These are phyloP conservation scores for Eremophila alpestris DNA, from an alignment of 2,797 vertebrate species.

Conservation along the genomic window DNA sequence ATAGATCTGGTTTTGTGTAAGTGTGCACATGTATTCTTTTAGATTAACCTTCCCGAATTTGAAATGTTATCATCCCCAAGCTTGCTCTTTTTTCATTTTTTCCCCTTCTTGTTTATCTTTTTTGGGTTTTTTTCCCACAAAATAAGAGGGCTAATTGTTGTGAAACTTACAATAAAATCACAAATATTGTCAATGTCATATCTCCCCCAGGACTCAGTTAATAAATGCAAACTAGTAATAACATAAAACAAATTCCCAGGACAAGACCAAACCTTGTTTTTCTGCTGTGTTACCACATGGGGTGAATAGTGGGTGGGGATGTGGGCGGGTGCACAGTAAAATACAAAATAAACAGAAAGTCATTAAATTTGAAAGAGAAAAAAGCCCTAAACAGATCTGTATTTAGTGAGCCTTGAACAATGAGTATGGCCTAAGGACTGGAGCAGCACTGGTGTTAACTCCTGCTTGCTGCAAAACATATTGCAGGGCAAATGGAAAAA, in stretches of 20 bases:
- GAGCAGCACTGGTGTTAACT: not conserved
- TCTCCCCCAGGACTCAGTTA: not conserved
- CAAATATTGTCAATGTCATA: not conserved
- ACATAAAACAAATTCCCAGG: constrained; percentile 5
- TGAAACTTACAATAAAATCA: not conserved
- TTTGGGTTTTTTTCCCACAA: rapidly evolving
- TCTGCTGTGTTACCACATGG: constrained; percentile 12
- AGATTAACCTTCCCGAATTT: not conserved
- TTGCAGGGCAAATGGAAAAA: not conserved
- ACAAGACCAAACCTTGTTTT: constrained; percentile 13
- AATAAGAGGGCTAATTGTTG: not conserved
- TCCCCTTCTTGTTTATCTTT: rapidly evolving
- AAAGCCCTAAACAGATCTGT: constrained; percentile 37
- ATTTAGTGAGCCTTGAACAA: constrained; percentile 45
- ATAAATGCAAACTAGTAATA: not conserved
- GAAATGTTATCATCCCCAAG: not conserved
- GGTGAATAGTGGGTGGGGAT: not conserved
- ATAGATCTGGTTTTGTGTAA: not conserved
- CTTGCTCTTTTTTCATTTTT: not conserved
- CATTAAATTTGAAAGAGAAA: constrained; percentile 28
- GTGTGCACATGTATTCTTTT: not conserved
- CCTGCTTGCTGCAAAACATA: constrained; percentile 15
- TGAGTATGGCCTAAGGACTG: constrained; percentile 8
- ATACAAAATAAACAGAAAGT: constrained; percentile 31
- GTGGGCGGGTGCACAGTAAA: not conserved